Base-by-base conservation (phyloP, 23 tunicate species). In the Styela clava region DNA sequence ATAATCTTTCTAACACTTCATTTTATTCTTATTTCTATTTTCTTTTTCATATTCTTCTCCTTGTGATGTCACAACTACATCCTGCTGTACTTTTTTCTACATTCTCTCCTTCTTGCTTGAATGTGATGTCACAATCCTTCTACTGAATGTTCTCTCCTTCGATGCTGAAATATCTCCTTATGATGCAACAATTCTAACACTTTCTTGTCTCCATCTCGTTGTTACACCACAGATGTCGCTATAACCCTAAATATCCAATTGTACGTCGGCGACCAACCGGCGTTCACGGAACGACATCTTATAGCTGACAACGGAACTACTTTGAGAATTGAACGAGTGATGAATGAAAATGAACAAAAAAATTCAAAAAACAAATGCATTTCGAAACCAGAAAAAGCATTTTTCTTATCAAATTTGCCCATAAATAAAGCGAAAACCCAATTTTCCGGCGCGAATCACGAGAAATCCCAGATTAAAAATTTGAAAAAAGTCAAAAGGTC, bases 221-320 rank as follows among this genome's bases (percentile, higher is more conserved):
- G 56, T 44, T 7, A 18, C 31, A 29, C 22, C 21, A 67, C 71
- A 67, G 71, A 67, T 67, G 31, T 29, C 30, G 31, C 71, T 18
- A 67, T 67, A 29, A 67, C 71, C 22, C 1, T 67, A 18, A 25
- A 27, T 27, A 27, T 67, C 22, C 71, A 67, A 67, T 24, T 67
- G 0, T 67, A 25, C 22, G 71, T 67, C 24, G 71, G 71, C 0
- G 71, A 67, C 22, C 71, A 1, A 27, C 1, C 31, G 12, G 31
- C 71, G 18, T n/a, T 67, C 31, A 67, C 71, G 22, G 71, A 67
- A 29, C 30, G 31, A 67, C 71, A 67, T 22, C 31, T 67, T 29
- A 67, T 67, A 18, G 19, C 71, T 25, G 71, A 27, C 0, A 29
- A 67, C 0, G 71, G 71, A 25, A 25, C 31, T 67, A 25, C 24